Evolutionary conservation across 2,113 vertebrate species (phyloP), one percentile per base, ranked within the genome.

Genomic region (Saccopteryx leptura): DNA sequence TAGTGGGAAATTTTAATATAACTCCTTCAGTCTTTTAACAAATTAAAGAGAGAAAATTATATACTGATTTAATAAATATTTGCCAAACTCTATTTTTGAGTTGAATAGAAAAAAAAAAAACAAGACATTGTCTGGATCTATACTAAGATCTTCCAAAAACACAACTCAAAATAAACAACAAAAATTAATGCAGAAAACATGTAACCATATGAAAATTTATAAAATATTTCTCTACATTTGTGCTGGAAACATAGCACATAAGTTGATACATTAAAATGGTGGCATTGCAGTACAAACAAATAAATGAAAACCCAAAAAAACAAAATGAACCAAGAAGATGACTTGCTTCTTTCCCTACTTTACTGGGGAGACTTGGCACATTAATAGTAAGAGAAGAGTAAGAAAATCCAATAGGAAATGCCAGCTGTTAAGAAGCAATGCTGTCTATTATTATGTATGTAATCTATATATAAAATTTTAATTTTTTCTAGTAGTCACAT

Each of bases 71-170:
- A 80, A 26, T 23, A 54, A 7, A 10, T n/a, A 56, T 28, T 74
- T 90, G 17, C 23, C 28, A 54, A 90, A 33, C 17, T 69, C 6
- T 92, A 24, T 23, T 65, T 90, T 60, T 39, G 56, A 0, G 15
- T 66, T 82, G 21, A 63, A 93, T 50, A 86, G 46, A 69, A 93
- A 87, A 88, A 93, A 12, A 69, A 93, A 87, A 83, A 93, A 9
- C 26, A 71, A 56, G 18, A 83, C 46, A 83, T 71, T 48, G 9
- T 78, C 10, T 13, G 52, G 24, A 46, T 76, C 2, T 63, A 82
- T 61, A 58, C 24, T 52, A 54, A 82, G 23, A 78, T 58, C 33
- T 28, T 5, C 13, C 10, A 10, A 48, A 48, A 31, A 60, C 23
- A 84, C 10, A 23, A 26, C 23, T 85, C n/a, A 79, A 31, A 65